Conservation (phyloP, 2,888 invertebrate genomes). For the Melanotus villosus region DNA sequence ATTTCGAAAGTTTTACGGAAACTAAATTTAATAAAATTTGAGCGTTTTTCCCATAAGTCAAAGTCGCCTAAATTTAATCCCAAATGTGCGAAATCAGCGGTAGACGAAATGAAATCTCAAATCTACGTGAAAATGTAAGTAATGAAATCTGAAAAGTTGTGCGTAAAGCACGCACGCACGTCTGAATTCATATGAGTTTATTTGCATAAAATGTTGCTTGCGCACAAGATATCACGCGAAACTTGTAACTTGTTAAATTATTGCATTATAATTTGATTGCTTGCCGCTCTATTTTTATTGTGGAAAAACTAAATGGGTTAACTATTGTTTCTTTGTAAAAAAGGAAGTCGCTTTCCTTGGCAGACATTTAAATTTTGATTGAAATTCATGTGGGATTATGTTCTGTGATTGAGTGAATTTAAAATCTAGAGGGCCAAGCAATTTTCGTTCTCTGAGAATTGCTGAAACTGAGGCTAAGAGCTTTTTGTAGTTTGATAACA, state of each 20-base stretch:
- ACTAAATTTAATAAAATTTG: slow-evolving; percentile 24
- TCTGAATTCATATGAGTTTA: slow-evolving; percentile 46
- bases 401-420: no score
- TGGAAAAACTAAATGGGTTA: background rate
- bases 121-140: slow-evolving; percentile 44
- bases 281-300: slow-evolving; percentile 24
- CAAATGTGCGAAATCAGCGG: slow-evolving; percentile 36
- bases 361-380: no score
- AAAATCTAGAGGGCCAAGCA: no score
- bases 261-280: slow-evolving; percentile 33
- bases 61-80: slow-evolving; percentile 28
- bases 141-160: slow-evolving; percentile 49
- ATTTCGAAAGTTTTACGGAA: no score
- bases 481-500: no score
- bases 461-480: no score
- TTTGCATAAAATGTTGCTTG: slow-evolving; percentile 45
- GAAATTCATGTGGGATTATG: no score
- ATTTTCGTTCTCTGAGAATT: no score
- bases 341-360: no score
- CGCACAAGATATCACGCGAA: slow-evolving; percentile 41
- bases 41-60: slow-evolving; percentile 33
- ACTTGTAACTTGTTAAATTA: slow-evolving; percentile 38
- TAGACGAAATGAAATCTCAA: slow-evolving; percentile 43
- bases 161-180: slow-evolving; percentile 47
- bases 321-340: no score